Evolutionary conservation across 2,797 vertebrate species (phyloP), one percentile per base, ranked within the genome.

Genomic region (Sebastes nivosus): DNA sequence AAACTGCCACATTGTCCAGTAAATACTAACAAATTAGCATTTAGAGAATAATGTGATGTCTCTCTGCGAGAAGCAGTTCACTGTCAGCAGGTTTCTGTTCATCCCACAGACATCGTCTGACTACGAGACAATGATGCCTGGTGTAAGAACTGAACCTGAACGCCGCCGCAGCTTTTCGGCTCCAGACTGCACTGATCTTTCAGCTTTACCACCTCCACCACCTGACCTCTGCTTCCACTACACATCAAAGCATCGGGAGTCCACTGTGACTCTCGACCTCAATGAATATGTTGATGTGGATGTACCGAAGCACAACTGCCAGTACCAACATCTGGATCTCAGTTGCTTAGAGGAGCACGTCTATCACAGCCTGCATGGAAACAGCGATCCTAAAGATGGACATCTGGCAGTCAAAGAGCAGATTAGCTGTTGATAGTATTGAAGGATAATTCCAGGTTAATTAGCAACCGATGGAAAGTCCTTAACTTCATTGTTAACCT

Each of bases 61-160:
- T 75, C 3, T 20, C 1, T 65, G 11, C 9, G 3, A 27, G 24
- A 30, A 55, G 8, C n/a, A 55, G 25, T 67, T 54, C n/a, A 38
- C 5, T 29, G 18, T 68, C 34, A 63, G 2, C 11, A 6, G 5
- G 27, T 67, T 67, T 79, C 32, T 84, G 46, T 29, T 80, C 24
- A 25, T 34, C 42, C 42, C 46, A 52, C 81, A 93, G 93, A 38
- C 14, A 1, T 89, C 83, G 3, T 74, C 77, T 11, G 90, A 91
- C 60, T 93, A 93, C 4, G 90, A 88, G 86, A 85, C 61, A 2
- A 90, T 91, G 88, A 80, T 12, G 74, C 82, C 88, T 3, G 55
- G 52, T 22, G 54, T 71, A 1, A 38, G 0, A 54, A 25, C 55
- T 42, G 82, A 80, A 18, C 46, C 54, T 8, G 72, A 83, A 9